These are phyloP conservation scores for Pyrocoelia pectoralis DNA, from an alignment of 2,888 invertebrate genomes.

Conservation along the genomic window DNA sequence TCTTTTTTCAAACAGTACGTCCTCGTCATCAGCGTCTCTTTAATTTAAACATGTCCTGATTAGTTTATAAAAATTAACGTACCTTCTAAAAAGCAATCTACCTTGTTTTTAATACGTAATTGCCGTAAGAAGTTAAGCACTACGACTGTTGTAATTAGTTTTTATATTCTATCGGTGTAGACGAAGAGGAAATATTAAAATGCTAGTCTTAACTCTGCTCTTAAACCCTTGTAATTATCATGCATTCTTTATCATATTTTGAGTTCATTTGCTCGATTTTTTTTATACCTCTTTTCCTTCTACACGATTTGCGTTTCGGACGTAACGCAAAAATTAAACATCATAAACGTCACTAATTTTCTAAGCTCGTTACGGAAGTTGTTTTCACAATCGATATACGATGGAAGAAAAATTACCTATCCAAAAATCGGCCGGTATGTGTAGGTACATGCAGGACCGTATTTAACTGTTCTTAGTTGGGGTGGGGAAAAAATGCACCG, in stretches of 20 bases:
- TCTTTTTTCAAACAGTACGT: neutral
- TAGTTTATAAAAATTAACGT: conserved; percentile 44
- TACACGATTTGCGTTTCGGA: conserved; percentile 7
- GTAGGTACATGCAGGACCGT: neutral
- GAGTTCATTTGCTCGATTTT: conserved; percentile 45
- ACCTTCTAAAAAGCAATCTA: conserved; percentile 50
- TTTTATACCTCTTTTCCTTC: conserved; percentile 30
- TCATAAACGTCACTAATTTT: conserved; percentile 14
- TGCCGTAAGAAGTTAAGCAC: conserved; percentile 45
- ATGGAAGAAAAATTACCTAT: conserved; percentile 10
- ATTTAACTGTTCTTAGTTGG: no score
- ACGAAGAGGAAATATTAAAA: conserved; percentile 29
- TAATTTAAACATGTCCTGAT: conserved; percentile 15
- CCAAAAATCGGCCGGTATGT: no score
- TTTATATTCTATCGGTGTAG: conserved; percentile 28
- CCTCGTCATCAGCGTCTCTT: neutral
- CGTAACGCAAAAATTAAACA: neutral
- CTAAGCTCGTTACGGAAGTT: conserved; percentile 9
- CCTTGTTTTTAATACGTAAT: conserved; percentile 55
- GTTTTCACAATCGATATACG: conserved; percentile 8
- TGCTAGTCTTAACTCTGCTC: conserved; percentile 23
- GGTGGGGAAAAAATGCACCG: neutral
- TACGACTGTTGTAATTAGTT: conserved; percentile 45
- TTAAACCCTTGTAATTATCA: conserved; percentile 51
- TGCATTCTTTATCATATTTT: conserved; percentile 57